Evolutionary conservation across 2,888 invertebrate species (phyloP).

Genomic region (Aphelenchoides bicaudatus): DNA sequence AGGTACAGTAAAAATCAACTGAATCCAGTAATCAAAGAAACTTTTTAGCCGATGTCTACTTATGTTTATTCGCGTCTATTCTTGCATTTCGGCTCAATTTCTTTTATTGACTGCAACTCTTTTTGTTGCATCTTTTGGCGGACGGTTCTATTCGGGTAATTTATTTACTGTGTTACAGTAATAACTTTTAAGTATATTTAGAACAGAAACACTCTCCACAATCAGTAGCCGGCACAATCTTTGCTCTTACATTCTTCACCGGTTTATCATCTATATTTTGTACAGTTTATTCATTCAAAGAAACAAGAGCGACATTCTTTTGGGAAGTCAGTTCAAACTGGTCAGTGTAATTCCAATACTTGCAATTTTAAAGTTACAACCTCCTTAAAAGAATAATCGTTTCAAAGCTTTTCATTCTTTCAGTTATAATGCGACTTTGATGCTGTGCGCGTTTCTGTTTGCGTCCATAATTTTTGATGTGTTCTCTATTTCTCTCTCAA

Average conservation of each 20-base stretch:
- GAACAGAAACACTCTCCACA: conserved; percentile 22
- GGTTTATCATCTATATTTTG: conserved; percentile 10
- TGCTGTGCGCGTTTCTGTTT: conserved; percentile 19
- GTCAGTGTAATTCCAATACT: too few relatives aligned
- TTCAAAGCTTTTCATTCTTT: too few relatives aligned
- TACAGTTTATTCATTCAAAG: conserved; percentile 11
- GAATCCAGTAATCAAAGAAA: conserved; percentile 8
- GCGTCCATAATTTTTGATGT: conserved; percentile 20
- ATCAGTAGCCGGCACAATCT: conserved; percentile 26
- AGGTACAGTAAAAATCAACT: conserved; percentile 5
- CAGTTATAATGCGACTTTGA: conserved; percentile 19
- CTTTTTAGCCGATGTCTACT: conserved; percentile 19
- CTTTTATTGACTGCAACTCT: conserved; percentile 14
- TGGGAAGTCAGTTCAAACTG: too few relatives aligned
- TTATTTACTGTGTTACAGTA: too few relatives aligned
- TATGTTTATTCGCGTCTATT: conserved; percentile 16
- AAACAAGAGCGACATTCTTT: background rate
- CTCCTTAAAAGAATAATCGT: too few relatives aligned
- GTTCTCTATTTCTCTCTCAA: conserved; percentile 19
- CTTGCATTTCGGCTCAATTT: conserved; percentile 17
- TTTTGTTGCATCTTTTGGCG: conserved; percentile 25
- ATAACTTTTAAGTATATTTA: too few relatives aligned
- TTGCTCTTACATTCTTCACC: conserved; percentile 21
- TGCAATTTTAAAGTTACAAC: too few relatives aligned
- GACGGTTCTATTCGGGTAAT: background rate